These are phyloP conservation scores for Musca domestica DNA, from an alignment of 1,140 invertebrate genomes.

Conservation along the genomic window DNA sequence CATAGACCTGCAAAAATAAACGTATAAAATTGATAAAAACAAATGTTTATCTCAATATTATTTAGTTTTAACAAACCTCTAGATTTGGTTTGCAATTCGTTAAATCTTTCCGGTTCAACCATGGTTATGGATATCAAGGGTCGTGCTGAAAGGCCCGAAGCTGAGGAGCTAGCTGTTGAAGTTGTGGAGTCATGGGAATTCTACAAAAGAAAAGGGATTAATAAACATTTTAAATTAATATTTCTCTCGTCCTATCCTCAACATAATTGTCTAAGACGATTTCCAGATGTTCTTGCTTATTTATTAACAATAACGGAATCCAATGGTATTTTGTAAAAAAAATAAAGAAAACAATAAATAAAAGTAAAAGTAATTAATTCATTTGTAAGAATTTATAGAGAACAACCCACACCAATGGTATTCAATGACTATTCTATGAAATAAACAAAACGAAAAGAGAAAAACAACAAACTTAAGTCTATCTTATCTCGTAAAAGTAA, in stretches of 20 bases:
- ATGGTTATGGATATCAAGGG: constrained; percentile 20
- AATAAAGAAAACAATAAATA: too few species aligned
- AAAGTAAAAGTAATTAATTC: too few species aligned
- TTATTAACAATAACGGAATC: too few species aligned
- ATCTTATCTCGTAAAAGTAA: not conserved
- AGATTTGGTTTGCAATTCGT: constrained; percentile 2
- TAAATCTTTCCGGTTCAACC: constrained; percentile 15
- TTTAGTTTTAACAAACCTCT: constrained; percentile 7
- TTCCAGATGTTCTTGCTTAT: too few species aligned
- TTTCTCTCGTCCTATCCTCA: too few species aligned
- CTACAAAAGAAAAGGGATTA: not conserved
- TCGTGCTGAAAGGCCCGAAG: not conserved
- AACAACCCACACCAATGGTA: too few species aligned
- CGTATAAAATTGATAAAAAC: not conserved
- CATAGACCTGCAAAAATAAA: constrained; percentile 16
- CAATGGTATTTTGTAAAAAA: too few species aligned
- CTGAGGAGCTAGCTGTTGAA: not conserved
- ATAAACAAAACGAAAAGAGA: not conserved
- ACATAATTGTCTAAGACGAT: too few species aligned
- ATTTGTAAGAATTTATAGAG: too few species aligned
- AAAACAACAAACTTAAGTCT: not conserved
- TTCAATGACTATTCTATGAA: not conserved
- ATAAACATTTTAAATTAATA: too few species aligned
- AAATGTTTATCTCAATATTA: not conserved
- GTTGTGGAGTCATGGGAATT: not conserved